Evolutionary conservation across 2,797 vertebrate genomes (phyloP), one percentile per base, ranked within the genome.

Genomic region (Gymnocypris eckloni): DNA sequence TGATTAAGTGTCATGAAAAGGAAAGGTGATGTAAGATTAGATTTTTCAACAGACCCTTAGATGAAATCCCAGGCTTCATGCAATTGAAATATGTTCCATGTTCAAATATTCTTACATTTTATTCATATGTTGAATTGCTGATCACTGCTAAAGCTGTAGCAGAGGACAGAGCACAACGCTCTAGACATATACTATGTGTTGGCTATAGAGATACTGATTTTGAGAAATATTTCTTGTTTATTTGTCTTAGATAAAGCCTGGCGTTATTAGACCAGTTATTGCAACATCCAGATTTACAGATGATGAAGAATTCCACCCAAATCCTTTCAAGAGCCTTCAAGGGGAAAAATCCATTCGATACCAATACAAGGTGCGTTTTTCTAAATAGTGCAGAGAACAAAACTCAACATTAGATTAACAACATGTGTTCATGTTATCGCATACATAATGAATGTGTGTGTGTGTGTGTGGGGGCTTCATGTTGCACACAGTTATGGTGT

Each of bases 221-320:
- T 75, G 39, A 48, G 7, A 66, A 61, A 48, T 70, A 7, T 54
- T 61, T 59, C 16, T 41, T 54, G n/a, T 25, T 43, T 79, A 33
- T 83, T 67, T 59, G 28, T 64, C 28, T 82, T 3, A 98, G 97
- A 98, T 96, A 33, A 99, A 96, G 89, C 98, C 97, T 56, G 97
- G 97, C 83, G 95, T 98, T 20, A 97, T 98, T 92, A 96, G 96
- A 50, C 97, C 98, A 0, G 91, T 94, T 86, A 90, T 92, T 18
- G 90, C 96, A 82, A 95, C 95, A 93, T 94, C 94, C 69, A 96
- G 93, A 93, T 92, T 94, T 86, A 87, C 90, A 50, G 91, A 95
- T 86, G 93, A 92, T 37, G 90, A 89, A 9, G 86, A 92, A 5
- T 95, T 93, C 90, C 92, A 94, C 84, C 90, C 93, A 43, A 96